Base-by-base conservation (phyloP, 2,797 vertebrate genomes). In the Huso huso region DNA sequence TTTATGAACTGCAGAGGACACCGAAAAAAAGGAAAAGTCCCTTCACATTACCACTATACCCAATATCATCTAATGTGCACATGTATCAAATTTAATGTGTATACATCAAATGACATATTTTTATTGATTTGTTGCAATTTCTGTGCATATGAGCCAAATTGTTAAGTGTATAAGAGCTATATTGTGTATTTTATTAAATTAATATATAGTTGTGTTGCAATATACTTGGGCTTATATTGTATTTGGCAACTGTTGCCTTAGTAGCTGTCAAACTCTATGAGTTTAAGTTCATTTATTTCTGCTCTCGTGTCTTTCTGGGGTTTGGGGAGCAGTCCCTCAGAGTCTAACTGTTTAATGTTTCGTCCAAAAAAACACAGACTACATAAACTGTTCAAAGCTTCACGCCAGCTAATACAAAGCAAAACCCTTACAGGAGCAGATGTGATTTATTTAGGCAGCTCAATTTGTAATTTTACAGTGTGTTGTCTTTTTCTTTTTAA, bases 151-250 rank as follows among this genome's bases (percentile, higher is more conserved):
- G 95, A 98, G 97, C 96, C 97, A 99, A 99, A 99, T 95, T 96
- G 97, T 98, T 97, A 92, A 88, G 94, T 99, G 96, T 98, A 97
- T 94, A 96, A 99, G 95, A 99, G 95, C 97, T 98, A 98, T 99
- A 98, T 98, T 98, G 96, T 99, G 97, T 98, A 99, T 99, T 99
- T 99, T 99, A 99, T 98, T 98, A 99, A 99, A 99, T 98, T 97
- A 98, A 99, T 99, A 99, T 99, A 99, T 99, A 95, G 96, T 98
- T 99, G 96, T 99, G 96, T 99, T 99, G 96, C 95, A 98, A 97
- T 96, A 95, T 95, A 95, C 93, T 95, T 97, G 95, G 97, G 96
- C 96, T 98, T 98, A 95, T 96, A 98, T 95, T 97, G 95, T 98
- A 99, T 96, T 97, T 96, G 95, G 94, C 95, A 95, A 96, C 92